Percentiles rank a stretch among this genome's conserved stretches.
Evolutionary conservation across 2,797 vertebrate genomes (phyloP).

Genomic region (Chelmon rostratus): DNA sequence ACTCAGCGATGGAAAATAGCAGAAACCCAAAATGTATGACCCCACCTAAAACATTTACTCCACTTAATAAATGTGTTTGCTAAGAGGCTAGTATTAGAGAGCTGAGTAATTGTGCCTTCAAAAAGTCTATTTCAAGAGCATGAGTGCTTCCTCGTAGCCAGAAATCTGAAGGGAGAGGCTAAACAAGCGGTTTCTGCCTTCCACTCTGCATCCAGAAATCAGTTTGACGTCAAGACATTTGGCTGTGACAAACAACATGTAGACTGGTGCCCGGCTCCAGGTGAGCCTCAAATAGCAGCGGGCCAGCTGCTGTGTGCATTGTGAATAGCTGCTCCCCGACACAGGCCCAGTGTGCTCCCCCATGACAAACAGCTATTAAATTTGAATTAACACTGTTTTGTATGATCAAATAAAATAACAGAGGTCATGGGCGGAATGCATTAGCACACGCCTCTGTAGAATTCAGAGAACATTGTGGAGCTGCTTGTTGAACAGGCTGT

Average conservation of each 20-base stretch:
- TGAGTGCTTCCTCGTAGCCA: slow-evolving; percentile 11
- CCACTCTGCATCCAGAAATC: slow-evolving; percentile 3
- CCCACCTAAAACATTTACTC: not conserved
- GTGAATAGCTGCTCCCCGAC: slow-evolving; percentile 50
- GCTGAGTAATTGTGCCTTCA: slow-evolving; percentile 22
- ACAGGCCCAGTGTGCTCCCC: slow-evolving; percentile 62
- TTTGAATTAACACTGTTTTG: slow-evolving; percentile 79
- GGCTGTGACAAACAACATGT: slow-evolving; percentile 37
- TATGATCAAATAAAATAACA: slow-evolving; percentile 74
- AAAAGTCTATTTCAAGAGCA: not conserved
- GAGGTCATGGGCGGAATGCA: slow-evolving; percentile 77
- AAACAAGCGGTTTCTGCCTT: not conserved
- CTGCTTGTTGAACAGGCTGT: slow-evolving; percentile 55
- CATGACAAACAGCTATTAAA: slow-evolving; percentile 79
- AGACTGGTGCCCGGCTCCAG: slow-evolving; percentile 45
- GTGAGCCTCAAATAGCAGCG: slow-evolving; percentile 59
- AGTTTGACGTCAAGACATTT: slow-evolving; percentile 40
- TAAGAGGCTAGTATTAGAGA: slow-evolving; percentile 1
- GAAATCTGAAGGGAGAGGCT: slow-evolving; percentile 22
- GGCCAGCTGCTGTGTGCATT: slow-evolving; percentile 46
- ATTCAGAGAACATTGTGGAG: slow-evolving; percentile 64
- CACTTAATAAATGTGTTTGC: slow-evolving; percentile 5
- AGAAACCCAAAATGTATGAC: not conserved
- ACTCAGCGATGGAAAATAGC: not conserved
- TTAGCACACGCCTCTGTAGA: slow-evolving; percentile 64